Conservation (phyloP, 2,113 vertebrate genomes). For the Ptilonorhynchus violaceus region DNA sequence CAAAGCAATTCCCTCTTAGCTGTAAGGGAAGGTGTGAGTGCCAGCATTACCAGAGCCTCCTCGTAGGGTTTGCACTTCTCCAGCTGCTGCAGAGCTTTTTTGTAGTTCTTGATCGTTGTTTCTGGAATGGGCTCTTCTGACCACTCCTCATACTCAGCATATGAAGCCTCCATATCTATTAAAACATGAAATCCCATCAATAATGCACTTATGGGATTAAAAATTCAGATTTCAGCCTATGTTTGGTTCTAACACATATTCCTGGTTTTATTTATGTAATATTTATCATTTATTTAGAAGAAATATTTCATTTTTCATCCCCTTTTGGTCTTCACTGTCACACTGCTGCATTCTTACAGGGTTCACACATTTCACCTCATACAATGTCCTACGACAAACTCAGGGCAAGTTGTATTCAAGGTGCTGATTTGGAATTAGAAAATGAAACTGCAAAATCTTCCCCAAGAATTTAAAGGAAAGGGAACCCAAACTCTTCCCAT, state of each 20-base stretch:
- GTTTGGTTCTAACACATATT: background rate
- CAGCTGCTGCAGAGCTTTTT: slow-evolving; percentile 84
- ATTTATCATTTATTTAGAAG: too few relatives aligned
- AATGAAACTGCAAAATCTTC: background rate
- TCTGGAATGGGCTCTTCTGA: slow-evolving; percentile 84
- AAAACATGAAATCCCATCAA: background rate
- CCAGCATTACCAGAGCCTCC: slow-evolving; percentile 84
- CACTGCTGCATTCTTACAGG: background rate
- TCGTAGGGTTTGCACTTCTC: slow-evolving; percentile 85
- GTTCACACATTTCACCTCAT: background rate
- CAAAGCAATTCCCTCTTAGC: background rate
- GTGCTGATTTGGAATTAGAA: background rate
- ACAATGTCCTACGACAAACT: background rate
- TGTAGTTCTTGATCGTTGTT: slow-evolving; percentile 77
- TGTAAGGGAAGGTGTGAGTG: background rate
- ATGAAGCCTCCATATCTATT: slow-evolving; percentile 91
- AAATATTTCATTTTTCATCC: background rate
- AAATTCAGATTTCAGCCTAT: background rate
- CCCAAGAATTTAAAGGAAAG: background rate
- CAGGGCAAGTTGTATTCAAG: background rate
- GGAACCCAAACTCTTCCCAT: background rate
- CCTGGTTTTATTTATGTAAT: accelerated
- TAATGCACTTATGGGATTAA: background rate
- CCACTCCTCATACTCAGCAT: slow-evolving; percentile 93
- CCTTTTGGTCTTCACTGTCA: background rate